A percentile compares a stretch with the other conserved stretches of the same genome.
These are phyloP conservation scores for Pteropus rufus DNA, from an alignment of 2,797 vertebrate genomes.

Conservation along the genomic window DNA sequence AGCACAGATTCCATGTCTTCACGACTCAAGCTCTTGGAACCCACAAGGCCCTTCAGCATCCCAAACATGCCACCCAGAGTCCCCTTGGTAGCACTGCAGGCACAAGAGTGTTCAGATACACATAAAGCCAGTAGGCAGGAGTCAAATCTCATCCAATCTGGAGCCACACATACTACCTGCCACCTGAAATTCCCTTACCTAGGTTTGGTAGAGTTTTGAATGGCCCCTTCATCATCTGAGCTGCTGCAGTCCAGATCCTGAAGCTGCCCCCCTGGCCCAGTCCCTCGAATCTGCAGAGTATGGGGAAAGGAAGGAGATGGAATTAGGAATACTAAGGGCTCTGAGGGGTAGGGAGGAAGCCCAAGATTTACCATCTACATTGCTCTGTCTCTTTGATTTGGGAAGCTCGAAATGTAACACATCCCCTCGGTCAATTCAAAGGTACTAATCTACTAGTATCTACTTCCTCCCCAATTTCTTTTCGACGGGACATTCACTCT, in stretches of 20 bases:
- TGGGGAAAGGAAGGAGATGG: background rate
- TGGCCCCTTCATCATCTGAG: slow-evolving; percentile 85
- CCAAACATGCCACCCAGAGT: slow-evolving; percentile 97
- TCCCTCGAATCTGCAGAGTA: slow-evolving; percentile 77
- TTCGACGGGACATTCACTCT: background rate
- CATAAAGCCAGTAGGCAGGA: background rate
- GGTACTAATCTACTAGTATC: background rate
- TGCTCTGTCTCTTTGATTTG: background rate
- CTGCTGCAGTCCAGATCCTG: slow-evolving; percentile 93
- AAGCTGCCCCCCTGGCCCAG: slow-evolving; percentile 84
- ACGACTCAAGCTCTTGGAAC: slow-evolving; percentile 93
- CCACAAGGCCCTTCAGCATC: slow-evolving; percentile 97
- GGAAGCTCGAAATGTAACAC: background rate
- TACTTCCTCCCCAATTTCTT: background rate
- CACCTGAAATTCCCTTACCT: slow-evolving; percentile 76
- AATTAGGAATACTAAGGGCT: background rate
- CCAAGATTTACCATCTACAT: background rate
- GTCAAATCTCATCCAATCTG: background rate
- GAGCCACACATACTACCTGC: background rate
- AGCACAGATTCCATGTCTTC: slow-evolving; percentile 95
- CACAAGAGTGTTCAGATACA: background rate
- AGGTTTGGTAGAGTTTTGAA: slow-evolving; percentile 77
- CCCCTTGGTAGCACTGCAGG: slow-evolving; percentile 87
- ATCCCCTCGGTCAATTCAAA: background rate
- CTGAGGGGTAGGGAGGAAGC: background rate